Conservation (phyloP, 2,797 vertebrate genomes). For the Pempheris klunzingeri region DNA sequence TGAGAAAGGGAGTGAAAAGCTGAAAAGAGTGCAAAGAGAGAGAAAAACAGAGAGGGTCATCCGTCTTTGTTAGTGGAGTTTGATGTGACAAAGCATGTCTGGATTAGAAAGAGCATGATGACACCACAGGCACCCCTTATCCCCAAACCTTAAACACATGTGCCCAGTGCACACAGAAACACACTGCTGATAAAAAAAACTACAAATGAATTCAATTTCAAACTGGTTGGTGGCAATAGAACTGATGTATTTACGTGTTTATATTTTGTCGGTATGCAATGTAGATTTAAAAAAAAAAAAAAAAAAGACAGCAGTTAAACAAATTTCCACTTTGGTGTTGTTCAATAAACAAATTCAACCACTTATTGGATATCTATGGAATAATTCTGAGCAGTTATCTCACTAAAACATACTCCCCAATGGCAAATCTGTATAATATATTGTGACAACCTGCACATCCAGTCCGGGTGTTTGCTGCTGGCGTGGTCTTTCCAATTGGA, state of each 20-base stretch:
- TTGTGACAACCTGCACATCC: too few species aligned
- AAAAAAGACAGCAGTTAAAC: not conserved
- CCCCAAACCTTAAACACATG: conserved; percentile 15
- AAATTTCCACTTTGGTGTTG: not conserved
- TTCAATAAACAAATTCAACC: not conserved
- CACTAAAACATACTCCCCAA: not conserved
- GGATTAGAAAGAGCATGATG: conserved; percentile 34
- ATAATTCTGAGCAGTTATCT: not conserved
- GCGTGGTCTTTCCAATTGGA: not conserved
- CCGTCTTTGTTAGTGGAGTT: conserved; percentile 55
- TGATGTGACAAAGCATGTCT: conserved; percentile 58
- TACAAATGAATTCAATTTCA: not conserved
- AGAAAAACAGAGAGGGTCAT: conserved; percentile 18
- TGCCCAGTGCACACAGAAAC: not conserved
- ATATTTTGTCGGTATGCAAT: not conserved
- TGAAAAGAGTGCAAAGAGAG: conserved; percentile 15
- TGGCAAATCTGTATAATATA: not conserved
- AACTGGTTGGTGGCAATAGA: not conserved
- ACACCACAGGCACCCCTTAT: conserved; percentile 4
- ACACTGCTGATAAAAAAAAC: not conserved
- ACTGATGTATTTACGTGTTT: not conserved
- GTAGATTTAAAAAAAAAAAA: too few species aligned
- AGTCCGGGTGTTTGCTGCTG: too few species aligned
- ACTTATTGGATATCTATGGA: not conserved
- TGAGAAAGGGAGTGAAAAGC: conserved; percentile 8